Evolutionary conservation across 1,140 invertebrate species (phyloP).

Genomic region (Sycobia sp.): DNA sequence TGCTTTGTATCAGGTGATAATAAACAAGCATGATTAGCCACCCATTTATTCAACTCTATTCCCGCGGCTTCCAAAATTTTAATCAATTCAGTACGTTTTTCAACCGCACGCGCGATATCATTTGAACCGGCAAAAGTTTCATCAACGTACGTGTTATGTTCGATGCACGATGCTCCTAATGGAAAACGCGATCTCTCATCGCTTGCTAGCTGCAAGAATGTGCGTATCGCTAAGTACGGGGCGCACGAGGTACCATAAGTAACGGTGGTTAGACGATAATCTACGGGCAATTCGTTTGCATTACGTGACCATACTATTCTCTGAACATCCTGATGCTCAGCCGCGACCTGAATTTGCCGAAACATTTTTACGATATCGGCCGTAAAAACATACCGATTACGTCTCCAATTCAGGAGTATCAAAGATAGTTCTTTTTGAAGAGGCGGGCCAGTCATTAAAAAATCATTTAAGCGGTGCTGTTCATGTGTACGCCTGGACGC

Average conservation of each 20-base stretch:
- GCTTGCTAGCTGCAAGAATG: neutral
- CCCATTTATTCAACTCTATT: neutral
- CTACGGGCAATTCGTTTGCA: too few species aligned
- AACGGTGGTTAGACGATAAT: too few species aligned
- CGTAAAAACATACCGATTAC: constrained; percentile 33
- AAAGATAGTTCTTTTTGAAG: too few species aligned
- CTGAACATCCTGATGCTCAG: constrained; percentile 41
- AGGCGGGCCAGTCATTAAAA: constrained; percentile 8
- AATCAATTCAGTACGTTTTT: neutral
- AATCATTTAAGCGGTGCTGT: constrained; percentile 16
- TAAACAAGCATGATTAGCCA: too few species aligned
- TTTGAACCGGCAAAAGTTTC: neutral
- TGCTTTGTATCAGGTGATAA: too few species aligned
- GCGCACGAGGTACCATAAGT: too few species aligned
- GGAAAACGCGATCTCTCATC: too few species aligned
- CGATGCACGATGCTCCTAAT: too few species aligned
- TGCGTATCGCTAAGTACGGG: too few species aligned
- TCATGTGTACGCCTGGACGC: neutral
- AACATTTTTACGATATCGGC: constrained; percentile 38
- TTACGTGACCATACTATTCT: constrained; percentile 40
- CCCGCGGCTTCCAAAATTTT: neutral
- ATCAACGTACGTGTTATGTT: neutral
- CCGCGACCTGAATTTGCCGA: constrained; percentile 15
- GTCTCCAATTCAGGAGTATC: constrained; percentile 28
- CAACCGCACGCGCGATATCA: neutral